phyloP scores from a whole-genome alignment of 2,113 vertebrate species.

The Prolemur simus region DNA sequence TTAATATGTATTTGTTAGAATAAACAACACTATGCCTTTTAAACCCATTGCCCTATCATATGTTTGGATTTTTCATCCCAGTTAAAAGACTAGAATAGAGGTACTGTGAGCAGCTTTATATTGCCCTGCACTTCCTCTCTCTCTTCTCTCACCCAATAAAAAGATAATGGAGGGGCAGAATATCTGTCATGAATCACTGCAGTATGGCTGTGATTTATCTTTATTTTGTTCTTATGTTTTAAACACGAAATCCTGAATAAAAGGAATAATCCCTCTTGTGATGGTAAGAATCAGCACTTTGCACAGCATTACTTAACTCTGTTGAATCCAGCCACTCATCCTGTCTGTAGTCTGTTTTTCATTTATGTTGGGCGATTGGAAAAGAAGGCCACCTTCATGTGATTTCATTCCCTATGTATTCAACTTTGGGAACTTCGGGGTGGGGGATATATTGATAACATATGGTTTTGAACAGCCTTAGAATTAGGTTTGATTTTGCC shows the following conservation, averaged over 20 bases:
- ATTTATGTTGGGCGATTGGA: neutral
- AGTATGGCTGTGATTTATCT: neutral
- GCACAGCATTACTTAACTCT: neutral
- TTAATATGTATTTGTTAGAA: slow-evolving; percentile 61
- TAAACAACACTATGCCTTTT: slow-evolving; percentile 56
- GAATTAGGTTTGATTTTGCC: neutral
- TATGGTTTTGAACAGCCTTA: neutral
- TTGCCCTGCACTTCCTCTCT: neutral
- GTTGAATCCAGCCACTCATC: neutral
- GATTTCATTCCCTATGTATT: neutral
- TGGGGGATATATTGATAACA: neutral
- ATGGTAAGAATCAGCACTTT: neutral
- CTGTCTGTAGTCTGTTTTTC: neutral
- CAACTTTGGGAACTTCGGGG: neutral
- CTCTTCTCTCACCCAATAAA: slow-evolving; percentile 33
- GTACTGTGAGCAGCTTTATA: neutral
- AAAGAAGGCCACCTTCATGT: neutral
- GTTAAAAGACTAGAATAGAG: neutral
- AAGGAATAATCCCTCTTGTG: neutral
- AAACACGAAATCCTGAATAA: slow-evolving; percentile 38
- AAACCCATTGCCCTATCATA: neutral
- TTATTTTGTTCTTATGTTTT: slow-evolving; percentile 52
- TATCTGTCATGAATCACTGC: neutral
- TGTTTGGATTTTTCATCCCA: neutral
- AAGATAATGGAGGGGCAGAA: neutral